Conservation (phyloP, 1,140 invertebrate species). For the Alviniconcha marisindica region DNA sequence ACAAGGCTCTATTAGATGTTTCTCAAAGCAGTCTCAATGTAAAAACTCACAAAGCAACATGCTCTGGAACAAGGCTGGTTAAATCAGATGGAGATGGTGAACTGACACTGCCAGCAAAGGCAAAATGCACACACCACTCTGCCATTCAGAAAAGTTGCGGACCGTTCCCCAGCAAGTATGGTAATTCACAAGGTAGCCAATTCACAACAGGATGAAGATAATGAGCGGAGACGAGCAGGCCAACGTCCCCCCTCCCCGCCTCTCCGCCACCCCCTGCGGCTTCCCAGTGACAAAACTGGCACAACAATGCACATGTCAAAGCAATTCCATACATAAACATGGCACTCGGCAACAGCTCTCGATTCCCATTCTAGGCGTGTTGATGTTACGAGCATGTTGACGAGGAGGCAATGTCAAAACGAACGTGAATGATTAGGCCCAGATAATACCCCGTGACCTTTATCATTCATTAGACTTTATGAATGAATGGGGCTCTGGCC, state of each 20-base stretch:
- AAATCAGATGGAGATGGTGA: too few relatives aligned
- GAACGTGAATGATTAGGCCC: constrained; percentile 15
- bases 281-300: neutral
- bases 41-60: too few relatives aligned
- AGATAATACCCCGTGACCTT: constrained; percentile 39
- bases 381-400: neutral
- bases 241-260: constrained; percentile 1
- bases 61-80: too few relatives aligned
- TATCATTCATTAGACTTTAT: constrained; percentile 45
- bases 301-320: too few relatives aligned
- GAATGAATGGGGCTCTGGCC: constrained; percentile 21
- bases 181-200: constrained; percentile 1
- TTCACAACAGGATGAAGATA: constrained; percentile 24
- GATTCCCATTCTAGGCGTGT: too few relatives aligned
- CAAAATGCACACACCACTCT: neutral
- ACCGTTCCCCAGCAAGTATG: neutral
- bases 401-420: constrained; percentile 3
- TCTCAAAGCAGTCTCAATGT: too few relatives aligned
- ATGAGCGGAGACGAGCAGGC: neutral
- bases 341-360: too few relatives aligned
- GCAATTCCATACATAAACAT: too few relatives aligned
- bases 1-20: too few relatives aligned
- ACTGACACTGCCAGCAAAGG: too few relatives aligned
- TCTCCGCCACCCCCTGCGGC: neutral
- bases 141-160: neutral